A percentile compares a stretch with the other conserved stretches of the same genome.
Evolutionary conservation across 2,888 invertebrate genomes (phyloP).

Genomic region (Dicyrtomina minuta): DNA sequence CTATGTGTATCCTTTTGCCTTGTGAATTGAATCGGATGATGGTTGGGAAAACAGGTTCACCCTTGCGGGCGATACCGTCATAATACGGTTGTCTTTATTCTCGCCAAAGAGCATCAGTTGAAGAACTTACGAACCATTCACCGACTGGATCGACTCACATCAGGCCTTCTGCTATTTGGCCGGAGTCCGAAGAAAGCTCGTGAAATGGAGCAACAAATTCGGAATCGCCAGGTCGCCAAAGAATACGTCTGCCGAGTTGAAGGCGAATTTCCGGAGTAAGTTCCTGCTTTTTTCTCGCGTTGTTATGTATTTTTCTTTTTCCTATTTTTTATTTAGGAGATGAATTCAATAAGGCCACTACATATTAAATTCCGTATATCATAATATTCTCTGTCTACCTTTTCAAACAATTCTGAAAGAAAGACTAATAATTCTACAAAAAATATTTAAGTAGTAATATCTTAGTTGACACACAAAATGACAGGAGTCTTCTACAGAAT

Average conservation of each 20-base stretch:
- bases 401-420: too few relatives aligned
- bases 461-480: too few relatives aligned
- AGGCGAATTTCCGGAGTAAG: conserved; percentile 89
- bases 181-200: conserved; percentile 89
- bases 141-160: conserved; percentile 93
- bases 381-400: too few relatives aligned
- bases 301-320: conserved; percentile 4
- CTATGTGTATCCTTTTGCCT: background rate
- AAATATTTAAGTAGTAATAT: too few relatives aligned
- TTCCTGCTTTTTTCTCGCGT: conserved; percentile 47
- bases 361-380: too few relatives aligned
- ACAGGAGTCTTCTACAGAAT: too few relatives aligned
- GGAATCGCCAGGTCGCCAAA: conserved; percentile 86
- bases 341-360: too few relatives aligned
- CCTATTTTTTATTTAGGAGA: too few relatives aligned
- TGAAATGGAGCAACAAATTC: conserved; percentile 93
- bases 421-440: too few relatives aligned
- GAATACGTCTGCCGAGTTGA: conserved; percentile 94
- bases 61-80: conserved; percentile 97
- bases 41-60: conserved; percentile 71
- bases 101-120: conserved; percentile 93
- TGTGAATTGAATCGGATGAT: background rate
- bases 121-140: conserved; percentile 92
- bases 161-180: conserved; percentile 88
- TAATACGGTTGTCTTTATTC: conserved; percentile 94